phyloP scores from a whole-genome alignment of 2,113 vertebrate species.

The Tupaia chinensis region DNA sequence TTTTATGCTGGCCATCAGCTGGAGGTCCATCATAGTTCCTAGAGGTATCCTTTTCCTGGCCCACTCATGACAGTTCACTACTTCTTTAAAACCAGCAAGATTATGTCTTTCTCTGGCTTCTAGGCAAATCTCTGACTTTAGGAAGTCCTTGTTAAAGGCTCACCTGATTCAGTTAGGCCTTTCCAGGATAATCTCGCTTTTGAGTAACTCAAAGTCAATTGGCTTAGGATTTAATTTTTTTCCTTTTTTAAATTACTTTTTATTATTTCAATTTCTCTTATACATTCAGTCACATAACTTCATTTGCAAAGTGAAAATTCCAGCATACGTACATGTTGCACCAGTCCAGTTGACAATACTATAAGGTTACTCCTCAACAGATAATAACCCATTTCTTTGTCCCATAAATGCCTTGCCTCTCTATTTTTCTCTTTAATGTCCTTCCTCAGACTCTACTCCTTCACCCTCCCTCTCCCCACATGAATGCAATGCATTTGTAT shows the following conservation, averaged over 20 bases:
- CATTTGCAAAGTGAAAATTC: too few species aligned
- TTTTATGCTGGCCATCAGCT: neutral
- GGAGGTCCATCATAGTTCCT: neutral
- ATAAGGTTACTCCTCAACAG: too few species aligned
- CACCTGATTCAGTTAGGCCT: neutral
- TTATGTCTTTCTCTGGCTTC: neutral
- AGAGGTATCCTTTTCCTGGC: neutral
- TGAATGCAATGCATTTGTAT: neutral
- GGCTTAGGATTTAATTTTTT: neutral
- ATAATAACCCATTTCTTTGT: too few species aligned
- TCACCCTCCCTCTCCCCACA: too few species aligned
- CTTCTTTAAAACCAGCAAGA: neutral
- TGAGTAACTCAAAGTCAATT: neutral
- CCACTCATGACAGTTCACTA: neutral
- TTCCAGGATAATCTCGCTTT: neutral
- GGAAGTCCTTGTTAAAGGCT: conserved; percentile 23
- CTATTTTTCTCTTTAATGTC: too few species aligned
- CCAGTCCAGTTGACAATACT: too few species aligned
- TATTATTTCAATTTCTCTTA: too few species aligned
- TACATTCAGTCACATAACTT: too few species aligned
- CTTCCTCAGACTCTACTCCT: too few species aligned
- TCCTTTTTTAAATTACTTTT: too few species aligned
- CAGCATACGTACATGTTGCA: too few species aligned
- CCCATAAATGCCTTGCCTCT: too few species aligned
- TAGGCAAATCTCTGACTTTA: neutral